Evolutionary conservation across 2,888 invertebrate species (phyloP).

Genomic region (Seladonia tumulorum): DNA sequence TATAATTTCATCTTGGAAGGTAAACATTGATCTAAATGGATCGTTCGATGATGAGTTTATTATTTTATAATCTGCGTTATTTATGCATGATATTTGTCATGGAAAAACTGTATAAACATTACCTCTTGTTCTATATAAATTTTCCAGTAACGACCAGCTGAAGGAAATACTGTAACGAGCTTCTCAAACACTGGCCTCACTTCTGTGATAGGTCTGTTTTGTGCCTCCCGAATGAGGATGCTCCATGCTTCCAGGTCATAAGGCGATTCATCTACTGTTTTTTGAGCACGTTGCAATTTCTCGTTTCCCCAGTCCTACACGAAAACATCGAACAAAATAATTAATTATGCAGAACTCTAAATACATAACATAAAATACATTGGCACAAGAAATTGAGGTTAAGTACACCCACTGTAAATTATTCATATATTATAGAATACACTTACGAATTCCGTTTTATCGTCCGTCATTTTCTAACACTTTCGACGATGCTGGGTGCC

Average conservation of each 20-base stretch:
- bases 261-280: slow-evolving; percentile 93
- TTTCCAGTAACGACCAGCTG: slow-evolving; percentile 99
- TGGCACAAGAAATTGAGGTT: slow-evolving; percentile 52
- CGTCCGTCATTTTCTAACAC: slow-evolving; percentile 71
- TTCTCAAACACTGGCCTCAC: slow-evolving; percentile 97
- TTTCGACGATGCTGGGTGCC: neutral
- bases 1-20: neutral
- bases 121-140: slow-evolving; percentile 99
- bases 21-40: slow-evolving; percentile 2
- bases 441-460: slow-evolving; percentile 78
- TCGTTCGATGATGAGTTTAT: neutral
- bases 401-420: neutral
- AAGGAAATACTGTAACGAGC: slow-evolving; percentile 97
- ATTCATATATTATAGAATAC: neutral
- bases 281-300: slow-evolving; percentile 92
- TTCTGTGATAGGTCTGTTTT: slow-evolving; percentile 93
- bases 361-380: neutral
- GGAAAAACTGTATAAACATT: slow-evolving; percentile 64
- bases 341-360: neutral
- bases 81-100: neutral
- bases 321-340: neutral
- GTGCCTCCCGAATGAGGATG: slow-evolving; percentile 96
- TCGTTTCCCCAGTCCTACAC: slow-evolving; percentile 95
- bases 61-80: neutral
- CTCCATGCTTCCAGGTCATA: slow-evolving; percentile 99